Evolutionary conservation across 2,888 invertebrate genomes (phyloP).

Genomic region (Molanna angustata): DNA sequence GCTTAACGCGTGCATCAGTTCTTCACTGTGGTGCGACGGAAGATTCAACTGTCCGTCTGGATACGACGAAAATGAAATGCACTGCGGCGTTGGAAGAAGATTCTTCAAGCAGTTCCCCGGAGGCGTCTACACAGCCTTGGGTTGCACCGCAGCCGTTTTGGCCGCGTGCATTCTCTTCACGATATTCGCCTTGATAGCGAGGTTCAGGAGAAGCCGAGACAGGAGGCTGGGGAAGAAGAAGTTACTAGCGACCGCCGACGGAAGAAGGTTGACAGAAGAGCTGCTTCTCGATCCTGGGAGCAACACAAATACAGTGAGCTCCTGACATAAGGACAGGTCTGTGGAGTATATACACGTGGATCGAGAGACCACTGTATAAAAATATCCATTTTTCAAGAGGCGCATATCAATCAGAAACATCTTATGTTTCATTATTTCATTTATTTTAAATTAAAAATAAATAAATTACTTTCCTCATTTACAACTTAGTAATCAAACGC

Average conservation of each 20-base stretch:
- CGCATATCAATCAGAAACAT: too few species aligned
- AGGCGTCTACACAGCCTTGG: conserved; percentile 51
- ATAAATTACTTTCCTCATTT: too few species aligned
- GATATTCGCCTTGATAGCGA: conserved; percentile 58
- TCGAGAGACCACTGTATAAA: conserved; percentile 88
- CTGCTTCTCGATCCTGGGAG: conserved; percentile 62
- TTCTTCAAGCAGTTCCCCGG: conserved; percentile 53
- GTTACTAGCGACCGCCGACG: conserved; percentile 34
- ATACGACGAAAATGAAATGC: conserved; percentile 68
- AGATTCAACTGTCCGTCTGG: conserved; percentile 63
- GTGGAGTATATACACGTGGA: conserved; percentile 93
- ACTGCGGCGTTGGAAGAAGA: conserved; percentile 59
- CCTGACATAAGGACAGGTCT: conserved; percentile 88
- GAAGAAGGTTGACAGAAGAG: conserved; percentile 67
- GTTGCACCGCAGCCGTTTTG: conserved; percentile 58
- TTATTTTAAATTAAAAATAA: too few species aligned
- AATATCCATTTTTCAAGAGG: too few species aligned
- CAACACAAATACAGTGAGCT: conserved; percentile 57
- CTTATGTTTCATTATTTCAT: too few species aligned
- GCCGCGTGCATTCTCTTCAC: conserved; percentile 57
- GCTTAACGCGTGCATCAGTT: conserved; percentile 74
- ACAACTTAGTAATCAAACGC: too few species aligned
- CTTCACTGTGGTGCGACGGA: conserved; percentile 73
- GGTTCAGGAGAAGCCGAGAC: conserved; percentile 55
- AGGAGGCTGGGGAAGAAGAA: conserved; percentile 53